Conservation (phyloP, 2,888 invertebrate genomes). For the Agriotes lineatus region DNA sequence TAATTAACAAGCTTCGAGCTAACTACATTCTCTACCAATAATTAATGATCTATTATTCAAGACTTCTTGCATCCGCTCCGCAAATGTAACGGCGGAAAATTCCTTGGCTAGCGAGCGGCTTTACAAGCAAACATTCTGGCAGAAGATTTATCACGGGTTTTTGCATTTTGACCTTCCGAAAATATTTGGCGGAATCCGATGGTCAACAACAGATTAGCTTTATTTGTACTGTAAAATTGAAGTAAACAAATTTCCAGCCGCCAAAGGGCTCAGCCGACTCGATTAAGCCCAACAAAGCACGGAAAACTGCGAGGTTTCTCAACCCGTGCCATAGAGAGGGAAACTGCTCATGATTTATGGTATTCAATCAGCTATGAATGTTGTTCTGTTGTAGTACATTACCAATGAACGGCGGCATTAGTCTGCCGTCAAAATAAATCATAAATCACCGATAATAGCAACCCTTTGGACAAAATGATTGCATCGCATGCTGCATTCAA, state of each 20-base stretch:
- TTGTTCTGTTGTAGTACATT: constrained; percentile 35
- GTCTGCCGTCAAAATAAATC: constrained; percentile 36
- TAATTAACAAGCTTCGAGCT: constrained; percentile 16
- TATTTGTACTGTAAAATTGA: too few relatives aligned
- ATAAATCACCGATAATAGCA: constrained; percentile 33
- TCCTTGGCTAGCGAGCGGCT: too few relatives aligned
- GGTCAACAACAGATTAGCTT: too few relatives aligned
- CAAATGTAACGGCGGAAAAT: too few relatives aligned
- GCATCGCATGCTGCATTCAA: constrained; percentile 31
- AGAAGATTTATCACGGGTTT: too few relatives aligned
- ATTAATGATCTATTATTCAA: constrained; percentile 15
- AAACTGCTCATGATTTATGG: constrained; percentile 31
- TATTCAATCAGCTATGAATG: constrained; percentile 31
- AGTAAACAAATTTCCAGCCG: neutral
- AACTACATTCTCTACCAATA: constrained; percentile 10
- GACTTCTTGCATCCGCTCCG: constrained; percentile 7
- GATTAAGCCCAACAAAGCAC: constrained; percentile 10
- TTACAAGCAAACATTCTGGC: too few relatives aligned
- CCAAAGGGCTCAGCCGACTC: neutral
- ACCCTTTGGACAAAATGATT: constrained; percentile 29
- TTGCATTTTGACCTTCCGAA: too few relatives aligned
- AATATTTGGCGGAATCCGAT: too few relatives aligned
- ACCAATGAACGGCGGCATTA: constrained; percentile 35
- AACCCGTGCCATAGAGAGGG: constrained; percentile 18
- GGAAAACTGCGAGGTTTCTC: constrained; percentile 20